Evolutionary conservation across 2,797 vertebrate genomes (phyloP).

Genomic region (Oceanodroma leucorhoa): DNA sequence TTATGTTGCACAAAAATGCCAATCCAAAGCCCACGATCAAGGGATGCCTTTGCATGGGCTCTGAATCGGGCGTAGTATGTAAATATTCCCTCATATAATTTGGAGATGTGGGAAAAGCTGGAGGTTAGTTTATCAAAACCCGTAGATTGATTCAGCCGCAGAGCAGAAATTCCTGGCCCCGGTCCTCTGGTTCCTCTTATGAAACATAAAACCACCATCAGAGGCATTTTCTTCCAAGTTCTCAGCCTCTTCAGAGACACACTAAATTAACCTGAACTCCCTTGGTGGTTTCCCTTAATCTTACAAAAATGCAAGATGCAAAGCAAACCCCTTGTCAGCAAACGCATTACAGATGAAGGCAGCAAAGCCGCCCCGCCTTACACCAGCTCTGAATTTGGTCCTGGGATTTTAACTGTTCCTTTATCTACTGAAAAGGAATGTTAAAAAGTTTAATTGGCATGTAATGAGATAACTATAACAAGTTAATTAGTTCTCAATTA

Average conservation of each 20-base stretch:
- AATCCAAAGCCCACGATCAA: neutral
- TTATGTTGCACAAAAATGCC: neutral
- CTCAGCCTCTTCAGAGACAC: neutral
- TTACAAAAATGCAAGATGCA: neutral
- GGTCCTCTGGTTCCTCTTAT: neutral
- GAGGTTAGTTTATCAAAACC: neutral
- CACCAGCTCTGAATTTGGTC: neutral
- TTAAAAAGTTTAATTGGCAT: conserved; percentile 76
- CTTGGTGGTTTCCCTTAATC: conserved; percentile 21
- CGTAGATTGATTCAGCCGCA: neutral
- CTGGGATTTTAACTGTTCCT: conserved; percentile 48
- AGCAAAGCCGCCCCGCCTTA: neutral
- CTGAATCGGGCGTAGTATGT: accelerated
- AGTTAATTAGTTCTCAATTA: conserved; percentile 80
- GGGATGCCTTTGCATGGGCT: neutral
- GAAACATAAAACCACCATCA: neutral
- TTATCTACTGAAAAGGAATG: conserved; percentile 73
- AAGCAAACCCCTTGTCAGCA: neutral
- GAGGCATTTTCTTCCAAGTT: neutral
- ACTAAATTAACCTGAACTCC: conserved; percentile 30
- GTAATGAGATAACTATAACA: conserved; percentile 76
- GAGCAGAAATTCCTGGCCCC: neutral
- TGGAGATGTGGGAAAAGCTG: neutral
- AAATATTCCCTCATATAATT: neutral
- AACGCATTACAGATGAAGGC: neutral